Percentiles rank a stretch among this genome's conserved stretches.
phyloP scores from a whole-genome alignment of 2,888 invertebrate species.

The Acrocera orbiculus region DNA sequence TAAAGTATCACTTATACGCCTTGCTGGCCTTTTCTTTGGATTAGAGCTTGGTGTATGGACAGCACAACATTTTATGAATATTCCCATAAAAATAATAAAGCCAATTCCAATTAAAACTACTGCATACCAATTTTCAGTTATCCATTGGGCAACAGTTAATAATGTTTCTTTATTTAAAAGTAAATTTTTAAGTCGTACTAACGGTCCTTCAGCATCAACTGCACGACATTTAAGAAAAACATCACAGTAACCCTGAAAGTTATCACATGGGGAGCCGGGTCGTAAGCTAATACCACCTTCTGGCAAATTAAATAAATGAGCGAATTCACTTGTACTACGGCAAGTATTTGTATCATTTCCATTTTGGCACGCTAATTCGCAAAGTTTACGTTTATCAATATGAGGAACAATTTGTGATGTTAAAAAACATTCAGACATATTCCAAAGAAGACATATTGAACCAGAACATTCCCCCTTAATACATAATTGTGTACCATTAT shows the following conservation, averaged over 20 bases:
- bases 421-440: slow-evolving; percentile 87
- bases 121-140: slow-evolving; percentile 90
- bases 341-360: slow-evolving; percentile 56
- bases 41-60: slow-evolving; percentile 99
- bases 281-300: slow-evolving; percentile 68
- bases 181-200: slow-evolving; percentile 89
- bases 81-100: slow-evolving; percentile 88
- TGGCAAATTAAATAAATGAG: slow-evolving; percentile 51
- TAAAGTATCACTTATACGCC: slow-evolving; percentile 80
- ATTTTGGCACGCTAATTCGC: slow-evolving; percentile 93
- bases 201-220: slow-evolving; percentile 96
- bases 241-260: slow-evolving; percentile 99
- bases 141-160: slow-evolving; percentile 77
- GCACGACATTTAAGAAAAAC: slow-evolving; percentile 97
- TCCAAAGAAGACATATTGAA: slow-evolving; percentile 89
- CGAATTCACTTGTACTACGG: slow-evolving; percentile 76
- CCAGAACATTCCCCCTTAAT: slow-evolving; percentile 83
- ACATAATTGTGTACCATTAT: slow-evolving; percentile 78
- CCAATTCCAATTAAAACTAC: slow-evolving; percentile 82
- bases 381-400: slow-evolving; percentile 68
- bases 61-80: slow-evolving; percentile 98
- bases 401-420: slow-evolving; percentile 59
- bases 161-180: slow-evolving; percentile 82
- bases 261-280: slow-evolving; percentile 96
- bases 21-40: slow-evolving; percentile 90